Evolutionary conservation across 2,888 invertebrate genomes (phyloP).

Genomic region (Idaea dimidiata): DNA sequence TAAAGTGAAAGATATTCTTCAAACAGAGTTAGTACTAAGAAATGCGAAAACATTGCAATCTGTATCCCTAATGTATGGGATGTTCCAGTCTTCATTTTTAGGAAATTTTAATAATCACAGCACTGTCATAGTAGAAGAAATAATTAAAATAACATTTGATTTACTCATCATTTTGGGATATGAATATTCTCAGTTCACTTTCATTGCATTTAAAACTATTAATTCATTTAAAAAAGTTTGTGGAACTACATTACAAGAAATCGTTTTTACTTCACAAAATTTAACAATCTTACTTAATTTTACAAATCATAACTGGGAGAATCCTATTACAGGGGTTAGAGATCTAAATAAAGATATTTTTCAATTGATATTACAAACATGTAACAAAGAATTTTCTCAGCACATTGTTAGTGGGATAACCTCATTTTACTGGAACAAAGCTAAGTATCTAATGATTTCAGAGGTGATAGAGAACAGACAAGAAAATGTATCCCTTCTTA

Average conservation of each 20-base stretch:
- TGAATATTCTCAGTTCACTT: conserved; percentile 78
- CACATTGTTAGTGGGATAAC: conserved; percentile 53
- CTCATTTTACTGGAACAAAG: conserved; percentile 80
- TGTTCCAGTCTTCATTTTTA: conserved; percentile 66
- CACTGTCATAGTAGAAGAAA: conserved; percentile 26
- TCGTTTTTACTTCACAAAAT: conserved; percentile 45
- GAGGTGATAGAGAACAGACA: conserved; percentile 64
- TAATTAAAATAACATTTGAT: conserved; percentile 48
- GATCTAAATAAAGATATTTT: conserved; percentile 77
- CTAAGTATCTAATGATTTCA: conserved; percentile 79
- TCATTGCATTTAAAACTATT: conserved; percentile 74
- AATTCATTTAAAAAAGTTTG: conserved; percentile 63
- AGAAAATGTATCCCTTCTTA: conserved; percentile 16
- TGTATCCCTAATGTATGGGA: conserved; percentile 66
- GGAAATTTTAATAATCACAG: conserved; percentile 28
- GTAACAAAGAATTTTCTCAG: conserved; percentile 42
- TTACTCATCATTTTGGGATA: conserved; percentile 57
- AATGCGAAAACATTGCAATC: conserved; percentile 36
- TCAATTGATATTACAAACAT: conserved; percentile 49
- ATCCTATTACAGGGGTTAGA: conserved; percentile 78
- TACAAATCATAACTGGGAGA: conserved; percentile 83
- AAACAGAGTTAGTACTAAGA: conserved; percentile 36
- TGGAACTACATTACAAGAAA: conserved; percentile 50
- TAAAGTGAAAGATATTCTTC: conserved; percentile 39
- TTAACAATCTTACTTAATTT: conserved; percentile 68